Base-by-base conservation (phyloP, 2,113 vertebrate species). In the Lophura nycthemera region DNA sequence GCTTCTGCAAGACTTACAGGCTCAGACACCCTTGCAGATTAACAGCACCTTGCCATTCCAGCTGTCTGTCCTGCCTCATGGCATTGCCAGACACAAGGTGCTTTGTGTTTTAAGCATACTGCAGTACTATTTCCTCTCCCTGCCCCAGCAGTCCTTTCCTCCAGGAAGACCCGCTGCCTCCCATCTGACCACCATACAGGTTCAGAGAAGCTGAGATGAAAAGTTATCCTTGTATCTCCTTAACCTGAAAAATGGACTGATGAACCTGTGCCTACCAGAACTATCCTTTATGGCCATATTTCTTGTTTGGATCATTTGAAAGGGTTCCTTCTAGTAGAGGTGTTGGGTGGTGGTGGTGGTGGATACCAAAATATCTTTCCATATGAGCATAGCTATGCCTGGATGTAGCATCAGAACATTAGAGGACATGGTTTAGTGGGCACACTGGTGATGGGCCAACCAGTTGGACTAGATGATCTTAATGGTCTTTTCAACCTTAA, bases 1-100 rank as follows among this genome's bases (percentile, higher is more conserved):
- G 8, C 60, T 71, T 32, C 22, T 9, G 70, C n/a, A 63, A 40
- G 48, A 8, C 1, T 0, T 21, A 10, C 34, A 12, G 34, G 7
- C n/a, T 32, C 21, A 2, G 71, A n/a, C 18, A 8, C 10, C 0
- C 0, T 3, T 43, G 77, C 22, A 54, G 40, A 4, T 0, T 18
- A 43, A 21, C 8, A 5, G 47, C 32, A 19, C 17, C 21, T 2
- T 14, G 54, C 4, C 27, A 10, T 30, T n/a, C 20, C 27, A 34
- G 74, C 60, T 29, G n/a, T 30, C 42, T 10, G 27, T 42, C 14
- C 42, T 50, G 52, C 29, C 47, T 57, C 14, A 0, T 2, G 29
- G 1, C 6, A 3, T 3, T 21, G 0, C 61, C 4, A 3, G 20
- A 10, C 40, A 36, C 19, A 22, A 45, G 3, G 6, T 2, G 9